Percentiles rank a stretch among this genome's conserved stretches.
Conservation (phyloP, 2,113 vertebrate genomes). For the Amphilophus citrinellus region DNA sequence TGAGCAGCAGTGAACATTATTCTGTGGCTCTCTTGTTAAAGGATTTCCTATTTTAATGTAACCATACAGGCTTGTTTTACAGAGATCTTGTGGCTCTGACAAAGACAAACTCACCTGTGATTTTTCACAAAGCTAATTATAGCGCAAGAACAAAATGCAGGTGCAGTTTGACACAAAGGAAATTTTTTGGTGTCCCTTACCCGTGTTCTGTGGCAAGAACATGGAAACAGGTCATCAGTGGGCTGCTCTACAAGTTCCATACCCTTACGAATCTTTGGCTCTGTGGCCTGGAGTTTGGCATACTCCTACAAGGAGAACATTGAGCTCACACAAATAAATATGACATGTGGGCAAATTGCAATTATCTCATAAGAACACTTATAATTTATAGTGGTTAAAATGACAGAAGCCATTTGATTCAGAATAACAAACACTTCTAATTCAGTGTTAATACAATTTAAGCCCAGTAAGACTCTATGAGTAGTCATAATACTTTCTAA, state of each 20-base stretch:
- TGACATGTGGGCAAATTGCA: not conserved
- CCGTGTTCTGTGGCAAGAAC: conserved; percentile 87
- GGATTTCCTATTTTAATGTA: not conserved
- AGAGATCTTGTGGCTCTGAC: not conserved
- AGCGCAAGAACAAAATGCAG: not conserved
- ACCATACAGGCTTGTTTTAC: not conserved
- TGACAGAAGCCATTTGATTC: not conserved
- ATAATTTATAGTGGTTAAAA: too few relatives aligned
- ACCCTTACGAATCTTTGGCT: conserved; percentile 88
- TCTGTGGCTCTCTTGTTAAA: too few relatives aligned
- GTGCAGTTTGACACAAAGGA: not conserved
- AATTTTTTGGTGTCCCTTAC: conserved; percentile 61
- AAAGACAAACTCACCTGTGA: not conserved
- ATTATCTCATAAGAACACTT: not conserved
- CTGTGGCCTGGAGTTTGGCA: conserved; percentile 86
- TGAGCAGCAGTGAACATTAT: too few relatives aligned
- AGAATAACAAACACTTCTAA: not conserved
- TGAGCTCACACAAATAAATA: not conserved
- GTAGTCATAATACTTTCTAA: not conserved
- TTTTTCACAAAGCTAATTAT: not conserved
- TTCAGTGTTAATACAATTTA: not conserved
- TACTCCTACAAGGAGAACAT: conserved; percentile 84
- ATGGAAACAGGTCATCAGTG: conserved; percentile 93
- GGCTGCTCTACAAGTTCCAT: conserved; percentile 93
- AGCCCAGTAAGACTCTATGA: not conserved